These are phyloP conservation scores for Myocastor coypus DNA, from an alignment of 2,113 vertebrate species.

Conservation along the genomic window DNA sequence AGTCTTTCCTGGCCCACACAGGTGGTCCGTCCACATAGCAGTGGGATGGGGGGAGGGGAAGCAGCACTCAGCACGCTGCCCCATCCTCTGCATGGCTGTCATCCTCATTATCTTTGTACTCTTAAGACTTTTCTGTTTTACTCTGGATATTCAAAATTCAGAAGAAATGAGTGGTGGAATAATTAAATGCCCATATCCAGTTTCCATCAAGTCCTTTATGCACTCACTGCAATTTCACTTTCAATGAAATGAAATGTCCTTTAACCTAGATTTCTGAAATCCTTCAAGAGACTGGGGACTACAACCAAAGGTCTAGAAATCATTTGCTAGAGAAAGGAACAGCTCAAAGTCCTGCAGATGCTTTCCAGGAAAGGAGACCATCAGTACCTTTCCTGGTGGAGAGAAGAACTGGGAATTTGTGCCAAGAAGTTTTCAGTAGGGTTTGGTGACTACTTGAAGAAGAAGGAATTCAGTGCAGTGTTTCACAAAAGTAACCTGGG, in stretches of 20 bases:
- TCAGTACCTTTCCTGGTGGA: not conserved
- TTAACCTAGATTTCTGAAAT: not conserved
- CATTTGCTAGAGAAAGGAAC: not conserved
- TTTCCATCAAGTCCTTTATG: not conserved
- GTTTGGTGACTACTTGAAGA: not conserved
- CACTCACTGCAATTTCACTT: not conserved
- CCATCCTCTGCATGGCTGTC: accelerated
- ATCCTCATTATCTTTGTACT: accelerated
- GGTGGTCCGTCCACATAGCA: accelerated
- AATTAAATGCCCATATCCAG: not conserved
- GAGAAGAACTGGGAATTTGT: not conserved
- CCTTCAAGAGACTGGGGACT: not conserved
- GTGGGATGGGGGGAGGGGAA: too few relatives aligned
- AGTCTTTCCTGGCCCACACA: not conserved
- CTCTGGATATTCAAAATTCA: not conserved
- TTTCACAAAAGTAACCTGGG: not conserved
- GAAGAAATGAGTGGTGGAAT: not conserved
- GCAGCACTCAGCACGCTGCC: accelerated
- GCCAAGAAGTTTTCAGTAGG: not conserved
- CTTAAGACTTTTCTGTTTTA: not conserved
- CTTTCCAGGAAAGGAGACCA: not conserved
- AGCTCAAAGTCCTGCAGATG: not conserved
- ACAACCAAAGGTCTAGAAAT: not conserved
- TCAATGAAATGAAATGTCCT: not conserved
- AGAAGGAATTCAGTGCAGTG: too few relatives aligned